These are phyloP conservation scores for Meloidogyne chitwoodi DNA, from an alignment of 1,140 invertebrate species.

Conservation along the genomic window DNA sequence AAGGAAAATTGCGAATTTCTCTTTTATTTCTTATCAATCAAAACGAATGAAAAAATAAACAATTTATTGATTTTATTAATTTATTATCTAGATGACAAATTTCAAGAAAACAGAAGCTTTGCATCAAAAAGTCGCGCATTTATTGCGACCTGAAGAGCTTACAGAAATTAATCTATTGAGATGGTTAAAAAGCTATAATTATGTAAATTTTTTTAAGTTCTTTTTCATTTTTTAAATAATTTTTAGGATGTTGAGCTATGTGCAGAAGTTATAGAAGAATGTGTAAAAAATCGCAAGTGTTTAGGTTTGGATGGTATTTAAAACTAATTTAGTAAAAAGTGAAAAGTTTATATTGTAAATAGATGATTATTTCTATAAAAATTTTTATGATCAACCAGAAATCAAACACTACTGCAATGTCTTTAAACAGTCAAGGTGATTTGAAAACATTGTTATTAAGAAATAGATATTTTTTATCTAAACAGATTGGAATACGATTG, in stretches of 20 bases:
- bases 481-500: conserved; percentile 18
- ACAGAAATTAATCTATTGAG: neutral
- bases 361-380: conserved; percentile 19
- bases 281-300: conserved; percentile 37
- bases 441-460: too few relatives aligned
- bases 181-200: neutral
- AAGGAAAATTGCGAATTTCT: too few relatives aligned
- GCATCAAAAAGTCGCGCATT: neutral
- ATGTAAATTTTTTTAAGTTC: neutral
- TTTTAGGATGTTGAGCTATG: conserved; percentile 33
- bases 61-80: too few relatives aligned
- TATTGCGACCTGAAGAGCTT: neutral
- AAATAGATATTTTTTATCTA: neutral
- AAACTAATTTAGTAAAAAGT: neutral
- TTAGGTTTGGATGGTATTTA: conserved; percentile 34
- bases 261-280: conserved; percentile 39
- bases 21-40: too few relatives aligned
- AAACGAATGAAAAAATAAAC: too few relatives aligned
- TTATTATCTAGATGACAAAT: neutral
- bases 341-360: neutral
- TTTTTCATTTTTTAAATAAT: neutral
- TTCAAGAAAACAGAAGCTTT: neutral
- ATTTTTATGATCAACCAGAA: conserved; percentile 34
- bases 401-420: conserved; percentile 33
- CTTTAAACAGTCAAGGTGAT: conserved; percentile 38